Conservation (phyloP, 30 jellyfish, hydroid and myxozoan species). For the Chrysaora quinquecirrha region DNA sequence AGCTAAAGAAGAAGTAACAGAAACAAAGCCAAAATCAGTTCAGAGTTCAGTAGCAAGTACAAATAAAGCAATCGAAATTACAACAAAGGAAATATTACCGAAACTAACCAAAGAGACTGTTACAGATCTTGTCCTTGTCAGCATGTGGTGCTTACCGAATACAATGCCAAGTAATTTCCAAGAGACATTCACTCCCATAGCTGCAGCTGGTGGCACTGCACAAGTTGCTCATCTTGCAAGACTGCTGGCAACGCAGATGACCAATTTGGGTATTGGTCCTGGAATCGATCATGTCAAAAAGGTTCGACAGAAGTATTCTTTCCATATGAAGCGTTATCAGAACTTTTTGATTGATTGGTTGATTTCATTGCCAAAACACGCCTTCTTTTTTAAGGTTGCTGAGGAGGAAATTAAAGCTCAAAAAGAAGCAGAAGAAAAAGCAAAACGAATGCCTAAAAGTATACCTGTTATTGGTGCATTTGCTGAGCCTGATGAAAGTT, state of each 20-base stretch:
- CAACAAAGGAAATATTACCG: conserved; percentile 87
- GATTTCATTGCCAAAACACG: too few relatives aligned
- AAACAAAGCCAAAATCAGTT: conserved; percentile 8
- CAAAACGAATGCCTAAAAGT: conserved; percentile 70
- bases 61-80: conserved; percentile 88
- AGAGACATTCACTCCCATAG: conserved; percentile 97
- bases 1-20: conserved; percentile 20
- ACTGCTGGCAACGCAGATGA: conserved; percentile 93
- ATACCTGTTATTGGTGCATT: conserved; percentile 82
- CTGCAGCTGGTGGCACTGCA: conserved; percentile 97
- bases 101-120: conserved; percentile 83
- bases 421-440: conserved; percentile 72
- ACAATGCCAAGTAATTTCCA: conserved; percentile 92
- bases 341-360: too few relatives aligned
- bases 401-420: conserved; percentile 69
- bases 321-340: too few relatives aligned
- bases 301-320: too few relatives aligned
- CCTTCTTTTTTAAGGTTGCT: conserved; percentile 53
- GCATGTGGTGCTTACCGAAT: conserved; percentile 92
- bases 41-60: conserved; percentile 50
- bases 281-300: conserved; percentile 86
- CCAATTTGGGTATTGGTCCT: conserved; percentile 91
- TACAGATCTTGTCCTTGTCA: conserved; percentile 89
- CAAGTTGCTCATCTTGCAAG: conserved; percentile 92
- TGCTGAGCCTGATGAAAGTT: conserved; percentile 36